Conservation (phyloP, 2,888 invertebrate species). For the Strigamia transsilvanica region DNA sequence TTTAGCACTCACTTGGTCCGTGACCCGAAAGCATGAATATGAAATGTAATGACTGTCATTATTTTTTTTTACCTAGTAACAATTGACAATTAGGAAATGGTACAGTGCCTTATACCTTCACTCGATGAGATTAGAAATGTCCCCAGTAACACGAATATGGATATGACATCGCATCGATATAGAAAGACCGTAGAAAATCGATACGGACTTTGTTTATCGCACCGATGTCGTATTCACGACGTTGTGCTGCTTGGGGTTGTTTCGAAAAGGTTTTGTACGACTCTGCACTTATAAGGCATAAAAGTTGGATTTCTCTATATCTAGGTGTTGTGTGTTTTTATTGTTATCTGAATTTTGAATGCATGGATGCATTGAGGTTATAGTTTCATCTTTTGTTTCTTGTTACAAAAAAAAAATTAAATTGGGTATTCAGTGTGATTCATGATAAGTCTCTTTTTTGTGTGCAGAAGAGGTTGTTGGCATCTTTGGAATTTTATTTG, state of each 20-base stretch:
- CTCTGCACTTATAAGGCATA: too few relatives aligned
- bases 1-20: slow-evolving; percentile 34
- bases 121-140: too few relatives aligned
- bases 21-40: slow-evolving; percentile 9
- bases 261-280: too few relatives aligned
- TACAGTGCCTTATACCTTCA: too few relatives aligned
- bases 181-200: too few relatives aligned
- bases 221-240: too few relatives aligned
- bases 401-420: background rate
- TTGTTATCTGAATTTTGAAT: background rate
- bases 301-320: too few relatives aligned
- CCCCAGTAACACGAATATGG: too few relatives aligned
- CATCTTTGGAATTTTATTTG: slow-evolving; percentile 37
- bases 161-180: too few relatives aligned
- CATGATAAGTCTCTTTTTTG: background rate
- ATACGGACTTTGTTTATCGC: too few relatives aligned
- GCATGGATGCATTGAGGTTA: slow-evolving; percentile 33
- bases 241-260: too few relatives aligned
- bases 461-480: background rate
- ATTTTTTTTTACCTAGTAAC: background rate
- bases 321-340: background rate
- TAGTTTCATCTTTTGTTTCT: background rate
- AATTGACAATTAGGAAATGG: background rate
- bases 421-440: background rate
- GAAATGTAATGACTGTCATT: slow-evolving; percentile 35